phyloP scores from a whole-genome alignment of 2,113 vertebrate genomes.

The Rhinopomastus cyanomelas region DNA sequence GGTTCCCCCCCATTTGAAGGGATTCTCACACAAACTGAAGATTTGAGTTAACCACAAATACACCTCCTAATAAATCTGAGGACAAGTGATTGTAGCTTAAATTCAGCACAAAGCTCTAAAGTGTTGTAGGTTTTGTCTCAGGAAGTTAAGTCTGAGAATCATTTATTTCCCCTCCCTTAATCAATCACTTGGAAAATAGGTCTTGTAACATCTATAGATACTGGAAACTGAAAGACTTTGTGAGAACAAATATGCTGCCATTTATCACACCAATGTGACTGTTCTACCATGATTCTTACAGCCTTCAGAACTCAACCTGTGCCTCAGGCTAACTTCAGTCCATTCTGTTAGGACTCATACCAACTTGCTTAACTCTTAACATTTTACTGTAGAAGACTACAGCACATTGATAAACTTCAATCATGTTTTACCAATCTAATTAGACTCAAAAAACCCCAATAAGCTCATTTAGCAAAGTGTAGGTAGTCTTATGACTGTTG shows the following conservation, averaged over 20 bases:
- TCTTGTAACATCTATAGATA: not conserved
- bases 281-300: not conserved
- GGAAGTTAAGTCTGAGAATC: not conserved
- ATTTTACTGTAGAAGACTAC: not conserved
- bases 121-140: not conserved
- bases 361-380: not conserved
- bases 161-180: not conserved
- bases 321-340: not conserved
- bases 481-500: not conserved
- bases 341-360: not conserved
- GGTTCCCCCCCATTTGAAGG: rapidly evolving
- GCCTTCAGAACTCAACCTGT: not conserved
- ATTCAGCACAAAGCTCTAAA: not conserved
- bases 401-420: not conserved
- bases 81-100: not conserved
- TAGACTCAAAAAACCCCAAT: not conserved
- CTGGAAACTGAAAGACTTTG: not conserved
- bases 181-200: not conserved
- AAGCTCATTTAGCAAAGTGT: not conserved
- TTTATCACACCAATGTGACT: not conserved
- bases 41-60: not conserved
- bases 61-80: not conserved
- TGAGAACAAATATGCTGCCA: not conserved
- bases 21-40: not conserved
- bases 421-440: not conserved